Evolutionary conservation across 2,797 vertebrate genomes (phyloP).

Genomic region (Poeciliopsis infans): DNA sequence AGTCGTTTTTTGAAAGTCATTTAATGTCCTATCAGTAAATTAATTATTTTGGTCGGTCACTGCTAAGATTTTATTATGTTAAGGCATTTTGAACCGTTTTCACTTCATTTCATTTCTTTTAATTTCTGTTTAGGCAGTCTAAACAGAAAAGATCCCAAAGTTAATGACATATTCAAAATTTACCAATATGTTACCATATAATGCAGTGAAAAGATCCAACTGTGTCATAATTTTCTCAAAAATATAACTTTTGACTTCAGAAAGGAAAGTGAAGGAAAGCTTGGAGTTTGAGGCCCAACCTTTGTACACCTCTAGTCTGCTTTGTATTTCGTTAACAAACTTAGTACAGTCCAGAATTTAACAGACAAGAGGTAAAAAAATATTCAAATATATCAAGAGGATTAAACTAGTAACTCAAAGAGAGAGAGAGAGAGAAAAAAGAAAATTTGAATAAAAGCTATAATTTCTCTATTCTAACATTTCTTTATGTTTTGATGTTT

Average conservation of each 20-base stretch:
- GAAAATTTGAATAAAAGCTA: not conserved
- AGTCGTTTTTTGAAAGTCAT: not conserved
- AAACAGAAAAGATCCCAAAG: not conserved
- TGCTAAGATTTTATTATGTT: not conserved
- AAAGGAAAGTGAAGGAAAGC: not conserved
- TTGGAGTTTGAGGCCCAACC: too few relatives aligned
- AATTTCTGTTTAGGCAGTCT: not conserved
- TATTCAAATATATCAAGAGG: not conserved
- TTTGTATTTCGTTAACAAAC: too few relatives aligned
- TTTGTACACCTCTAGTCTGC: too few relatives aligned
- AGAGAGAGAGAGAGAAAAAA: too few relatives aligned
- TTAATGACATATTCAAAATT: not conserved
- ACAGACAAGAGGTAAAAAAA: too few relatives aligned
- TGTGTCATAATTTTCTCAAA: not conserved
- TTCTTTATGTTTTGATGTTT: too few relatives aligned
- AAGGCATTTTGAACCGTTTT: not conserved
- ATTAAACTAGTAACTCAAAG: not conserved
- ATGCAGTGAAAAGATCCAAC: not conserved
- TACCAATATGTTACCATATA: not conserved
- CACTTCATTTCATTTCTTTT: not conserved
- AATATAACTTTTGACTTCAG: not conserved
- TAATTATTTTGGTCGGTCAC: not conserved
- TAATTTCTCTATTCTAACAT: too few relatives aligned
- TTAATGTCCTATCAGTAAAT: not conserved
- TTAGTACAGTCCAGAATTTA: too few relatives aligned